These are phyloP conservation scores for Lytechinus pictus DNA, from an alignment of 35 echinoderm and acorn worm species.

Conservation along the genomic window DNA sequence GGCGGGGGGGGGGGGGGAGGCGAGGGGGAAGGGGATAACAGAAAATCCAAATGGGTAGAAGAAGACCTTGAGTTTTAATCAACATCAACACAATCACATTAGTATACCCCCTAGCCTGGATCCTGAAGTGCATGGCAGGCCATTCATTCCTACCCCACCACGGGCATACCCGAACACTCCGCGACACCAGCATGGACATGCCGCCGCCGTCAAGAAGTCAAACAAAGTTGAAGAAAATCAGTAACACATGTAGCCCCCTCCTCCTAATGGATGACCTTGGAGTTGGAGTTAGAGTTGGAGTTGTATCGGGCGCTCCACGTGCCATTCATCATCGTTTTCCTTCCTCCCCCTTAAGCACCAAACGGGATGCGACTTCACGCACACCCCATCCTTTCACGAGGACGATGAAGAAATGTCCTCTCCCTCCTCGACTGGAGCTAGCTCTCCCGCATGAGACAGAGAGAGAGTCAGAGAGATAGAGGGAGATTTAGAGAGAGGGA, in stretches of 20 bases:
- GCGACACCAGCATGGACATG: not conserved
- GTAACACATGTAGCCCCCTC: not conserved
- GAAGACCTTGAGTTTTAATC: not conserved
- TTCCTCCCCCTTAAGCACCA: not conserved
- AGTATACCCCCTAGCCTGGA: not conserved
- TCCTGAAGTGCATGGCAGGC: not conserved
- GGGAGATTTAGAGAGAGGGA: too few species aligned
- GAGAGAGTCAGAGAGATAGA: too few species aligned
- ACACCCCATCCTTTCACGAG: not conserved
- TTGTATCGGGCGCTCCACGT: not conserved
- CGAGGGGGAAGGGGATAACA: too few species aligned
- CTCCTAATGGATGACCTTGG: not conserved
- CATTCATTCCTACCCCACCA: not conserved
- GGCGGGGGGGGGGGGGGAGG: too few species aligned
- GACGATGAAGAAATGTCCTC: not conserved
- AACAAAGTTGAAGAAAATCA: not conserved
- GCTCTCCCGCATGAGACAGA: not conserved
- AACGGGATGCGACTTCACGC: not conserved
- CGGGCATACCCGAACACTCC: not conserved
- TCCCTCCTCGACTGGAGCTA: not conserved
- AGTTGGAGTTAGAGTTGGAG: not conserved
- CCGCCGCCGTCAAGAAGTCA: not conserved
- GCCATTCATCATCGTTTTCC: not conserved
- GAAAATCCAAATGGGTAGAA: not conserved
- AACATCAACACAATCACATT: not conserved